Evolutionary conservation across 2,113 vertebrate species (phyloP), one percentile per base, ranked within the genome.

Genomic region (Panthera leo): DNA sequence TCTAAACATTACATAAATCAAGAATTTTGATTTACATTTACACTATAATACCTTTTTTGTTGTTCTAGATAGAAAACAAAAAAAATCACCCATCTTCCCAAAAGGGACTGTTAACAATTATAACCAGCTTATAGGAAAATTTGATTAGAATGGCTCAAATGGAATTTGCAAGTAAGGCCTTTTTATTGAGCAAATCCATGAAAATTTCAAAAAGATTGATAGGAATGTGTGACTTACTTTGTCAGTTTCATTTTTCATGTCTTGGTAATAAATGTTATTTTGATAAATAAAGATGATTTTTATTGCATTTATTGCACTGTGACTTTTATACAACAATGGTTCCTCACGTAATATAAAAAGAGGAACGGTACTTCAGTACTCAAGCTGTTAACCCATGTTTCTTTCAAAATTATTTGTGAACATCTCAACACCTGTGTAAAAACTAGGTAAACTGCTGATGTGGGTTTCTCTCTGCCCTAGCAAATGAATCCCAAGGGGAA

Each of bases 221-320:
- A 87, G 88, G 39, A 55, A 97, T 93, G 53, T 63, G 29, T 84
- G 95, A 48, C 79, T 93, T 98, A 96, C 73, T 92, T 97, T 93
- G 80, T 96, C 78, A 97, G 25, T 63, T 98, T 63, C 29, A 84
- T 93, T 98, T 97, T 97, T 98, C 94, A 96, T 90, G 84, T 96
- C 83, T 89, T 93, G 5, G 15, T 89, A 97, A 34, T 89, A 97
- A 95, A 98, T 58, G 16, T 5, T 96, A 76, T 97, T 97, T 98
- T 93, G 96, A 97, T 96, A 98, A 98, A 97, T 91, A 97, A 96
- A 95, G 70, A 76, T 97, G 89, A 97, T 93, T 97, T 94, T 95
- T 95, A 96, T 95, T 83, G 82, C 21, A 36, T 85, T 96, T 83
- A 97, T 19, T 65, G 89, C 42, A 16, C 67, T 94, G 39, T 11